phyloP scores from a whole-genome alignment of 2,888 invertebrate species.

The Brenthis hecate region DNA sequence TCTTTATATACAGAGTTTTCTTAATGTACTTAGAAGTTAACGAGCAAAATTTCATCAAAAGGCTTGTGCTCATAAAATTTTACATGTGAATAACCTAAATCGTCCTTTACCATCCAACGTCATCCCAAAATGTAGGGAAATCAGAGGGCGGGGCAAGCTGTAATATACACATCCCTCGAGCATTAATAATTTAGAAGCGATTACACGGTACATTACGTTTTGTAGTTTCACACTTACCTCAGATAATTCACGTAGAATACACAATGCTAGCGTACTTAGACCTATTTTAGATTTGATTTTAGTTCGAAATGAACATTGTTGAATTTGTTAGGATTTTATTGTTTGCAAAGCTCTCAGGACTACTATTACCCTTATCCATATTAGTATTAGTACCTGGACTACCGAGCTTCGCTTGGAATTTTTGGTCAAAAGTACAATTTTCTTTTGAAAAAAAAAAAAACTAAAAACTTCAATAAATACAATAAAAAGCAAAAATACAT shows the following conservation, averaged over 20 bases:
- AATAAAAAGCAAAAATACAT: no score
- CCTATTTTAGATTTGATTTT: background rate
- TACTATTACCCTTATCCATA: no score
- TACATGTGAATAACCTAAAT: constrained; percentile 10
- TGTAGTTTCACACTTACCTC: constrained; percentile 43
- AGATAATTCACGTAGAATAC: constrained; percentile 38
- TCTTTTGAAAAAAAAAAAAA: no score
- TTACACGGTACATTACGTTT: constrained; percentile 46
- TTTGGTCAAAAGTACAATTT: no score
- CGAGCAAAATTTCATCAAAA: constrained; percentile 2
- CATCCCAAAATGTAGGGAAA: constrained; percentile 13
- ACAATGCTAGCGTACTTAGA: constrained; percentile 4
- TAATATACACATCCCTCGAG: constrained; percentile 28
- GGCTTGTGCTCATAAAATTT: constrained; percentile 12
- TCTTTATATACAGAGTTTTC: background rate
- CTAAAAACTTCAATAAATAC: no score
- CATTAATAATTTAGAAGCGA: constrained; percentile 48
- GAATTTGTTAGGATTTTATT: background rate
- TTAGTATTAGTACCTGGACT: no score
- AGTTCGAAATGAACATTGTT: background rate
- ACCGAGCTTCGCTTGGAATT: no score
- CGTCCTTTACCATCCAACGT: constrained; percentile 6
- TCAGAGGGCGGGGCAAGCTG: constrained; percentile 16
- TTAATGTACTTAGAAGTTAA: background rate
- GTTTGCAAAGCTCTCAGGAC: no score